Percentiles rank a stretch among this genome's conserved stretches.
Conservation (phyloP, 2,113 vertebrate genomes). For the Gracilinanus agilis region DNA sequence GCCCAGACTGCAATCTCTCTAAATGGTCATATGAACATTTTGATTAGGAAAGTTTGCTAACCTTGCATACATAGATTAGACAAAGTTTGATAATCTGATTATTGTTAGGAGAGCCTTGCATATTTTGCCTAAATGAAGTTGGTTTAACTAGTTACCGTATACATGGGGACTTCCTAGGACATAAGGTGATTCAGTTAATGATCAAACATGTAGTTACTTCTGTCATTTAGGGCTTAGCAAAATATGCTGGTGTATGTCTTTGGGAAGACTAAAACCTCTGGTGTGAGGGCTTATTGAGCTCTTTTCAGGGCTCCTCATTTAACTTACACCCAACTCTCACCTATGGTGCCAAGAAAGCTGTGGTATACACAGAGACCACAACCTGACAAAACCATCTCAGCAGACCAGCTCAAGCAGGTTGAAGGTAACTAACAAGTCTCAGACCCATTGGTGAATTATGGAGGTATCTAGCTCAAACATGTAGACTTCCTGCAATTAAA, state of each 20-base stretch:
- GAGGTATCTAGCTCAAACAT: too few species aligned
- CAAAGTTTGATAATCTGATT: background rate
- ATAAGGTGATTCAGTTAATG: background rate
- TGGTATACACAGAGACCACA: too few species aligned
- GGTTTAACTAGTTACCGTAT: background rate
- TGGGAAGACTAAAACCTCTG: too few species aligned
- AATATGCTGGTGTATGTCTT: background rate
- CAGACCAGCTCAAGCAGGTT: too few species aligned
- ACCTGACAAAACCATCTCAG: too few species aligned
- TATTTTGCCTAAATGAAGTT: background rate
- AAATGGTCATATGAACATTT: background rate
- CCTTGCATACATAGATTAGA: background rate
- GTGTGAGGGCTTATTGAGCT: too few species aligned
- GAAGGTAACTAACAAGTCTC: too few species aligned
- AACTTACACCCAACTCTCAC: too few species aligned
- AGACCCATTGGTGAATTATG: too few species aligned
- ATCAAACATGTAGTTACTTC: background rate
- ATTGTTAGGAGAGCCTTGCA: background rate
- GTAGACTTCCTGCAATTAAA: too few species aligned
- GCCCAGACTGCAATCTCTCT: background rate
- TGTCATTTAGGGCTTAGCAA: background rate
- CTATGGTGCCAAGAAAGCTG: too few species aligned
- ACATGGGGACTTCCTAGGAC: background rate
- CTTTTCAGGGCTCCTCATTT: too few species aligned
- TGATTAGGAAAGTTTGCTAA: background rate